Evolutionary conservation across 2,888 invertebrate species (phyloP).

Genomic region (Eubasilissa splendida): DNA sequence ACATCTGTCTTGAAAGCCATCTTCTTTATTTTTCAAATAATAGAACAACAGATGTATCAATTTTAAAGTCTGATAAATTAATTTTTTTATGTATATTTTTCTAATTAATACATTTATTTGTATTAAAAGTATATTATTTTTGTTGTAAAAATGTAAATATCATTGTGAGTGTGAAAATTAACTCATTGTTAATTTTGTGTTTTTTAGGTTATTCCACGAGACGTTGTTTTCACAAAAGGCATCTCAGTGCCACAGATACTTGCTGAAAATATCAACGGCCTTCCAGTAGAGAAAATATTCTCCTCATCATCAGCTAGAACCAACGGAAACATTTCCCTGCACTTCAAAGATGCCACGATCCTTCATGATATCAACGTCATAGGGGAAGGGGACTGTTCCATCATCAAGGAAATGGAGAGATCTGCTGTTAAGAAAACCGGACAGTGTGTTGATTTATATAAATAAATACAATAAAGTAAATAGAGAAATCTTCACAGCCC

Average conservation of each 20-base stretch:
- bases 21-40: too few relatives aligned
- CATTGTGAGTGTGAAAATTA: not conserved
- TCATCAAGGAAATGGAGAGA: constrained; percentile 40
- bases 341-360: constrained; percentile 50
- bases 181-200: not conserved
- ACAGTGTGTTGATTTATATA: constrained; percentile 24
- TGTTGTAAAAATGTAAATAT: too few relatives aligned
- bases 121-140: too few relatives aligned
- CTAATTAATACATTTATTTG: too few relatives aligned
- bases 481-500: too few relatives aligned
- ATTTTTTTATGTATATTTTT: too few relatives aligned
- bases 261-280: constrained; percentile 45
- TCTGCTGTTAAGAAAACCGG: constrained; percentile 50
- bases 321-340: constrained; percentile 41
- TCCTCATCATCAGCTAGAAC: constrained; percentile 28
- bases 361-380: constrained; percentile 39
- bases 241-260: constrained; percentile 48
- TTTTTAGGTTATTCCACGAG: constrained; percentile 49
- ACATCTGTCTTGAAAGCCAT: too few relatives aligned
- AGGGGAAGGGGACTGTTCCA: constrained; percentile 42
- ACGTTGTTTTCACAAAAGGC: constrained; percentile 53
- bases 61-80: too few relatives aligned
- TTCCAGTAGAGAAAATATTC: constrained; percentile 32
- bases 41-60: too few relatives aligned
- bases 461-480: too few relatives aligned